Evolutionary conservation across 2,888 invertebrate species (phyloP).

Genomic region (Salpingus planirostris): DNA sequence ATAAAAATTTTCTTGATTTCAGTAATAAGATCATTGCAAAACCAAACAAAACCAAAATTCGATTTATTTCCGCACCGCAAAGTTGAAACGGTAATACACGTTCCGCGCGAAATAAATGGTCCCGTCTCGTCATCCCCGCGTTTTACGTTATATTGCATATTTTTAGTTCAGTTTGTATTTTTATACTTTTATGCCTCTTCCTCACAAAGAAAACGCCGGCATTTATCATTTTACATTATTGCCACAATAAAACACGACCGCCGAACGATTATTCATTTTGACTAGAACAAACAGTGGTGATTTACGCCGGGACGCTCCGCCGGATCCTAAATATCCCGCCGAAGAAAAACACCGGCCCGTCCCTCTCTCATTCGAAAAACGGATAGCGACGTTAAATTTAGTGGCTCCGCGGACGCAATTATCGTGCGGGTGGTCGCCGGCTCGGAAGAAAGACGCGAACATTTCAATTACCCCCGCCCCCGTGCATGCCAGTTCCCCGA

Average conservation of each 20-base stretch:
- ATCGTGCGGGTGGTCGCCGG: too few species aligned
- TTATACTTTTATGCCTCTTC: constrained; percentile 15
- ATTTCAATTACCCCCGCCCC: too few species aligned
- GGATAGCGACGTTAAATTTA: too few species aligned
- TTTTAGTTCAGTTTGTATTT: constrained; percentile 9
- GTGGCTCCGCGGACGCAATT: too few species aligned
- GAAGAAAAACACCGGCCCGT: constrained; percentile 9
- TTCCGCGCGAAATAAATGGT: constrained; percentile 4
- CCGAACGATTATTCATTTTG: constrained; percentile 36
- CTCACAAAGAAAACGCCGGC: constrained; percentile 14
- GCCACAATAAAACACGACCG: constrained; percentile 33
- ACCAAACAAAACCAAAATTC: too few species aligned
- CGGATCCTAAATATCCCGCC: constrained; percentile 23
- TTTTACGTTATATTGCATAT: constrained; percentile 2
- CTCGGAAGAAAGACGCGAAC: too few species aligned
- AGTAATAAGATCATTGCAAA: neutral
- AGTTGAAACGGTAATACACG: too few species aligned
- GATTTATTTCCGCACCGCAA: too few species aligned
- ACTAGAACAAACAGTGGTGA: constrained; percentile 37
- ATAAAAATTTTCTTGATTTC: neutral
- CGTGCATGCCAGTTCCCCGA: too few species aligned
- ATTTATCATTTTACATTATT: constrained; percentile 37
- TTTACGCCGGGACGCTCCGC: constrained; percentile 33
- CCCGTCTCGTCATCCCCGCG: constrained; percentile 2
- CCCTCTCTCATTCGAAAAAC: too few species aligned